Percentiles rank a stretch among this genome's conserved stretches.
Conservation (phyloP, 2,888 invertebrate genomes). For the Hirtodrosophila histrioides region DNA sequence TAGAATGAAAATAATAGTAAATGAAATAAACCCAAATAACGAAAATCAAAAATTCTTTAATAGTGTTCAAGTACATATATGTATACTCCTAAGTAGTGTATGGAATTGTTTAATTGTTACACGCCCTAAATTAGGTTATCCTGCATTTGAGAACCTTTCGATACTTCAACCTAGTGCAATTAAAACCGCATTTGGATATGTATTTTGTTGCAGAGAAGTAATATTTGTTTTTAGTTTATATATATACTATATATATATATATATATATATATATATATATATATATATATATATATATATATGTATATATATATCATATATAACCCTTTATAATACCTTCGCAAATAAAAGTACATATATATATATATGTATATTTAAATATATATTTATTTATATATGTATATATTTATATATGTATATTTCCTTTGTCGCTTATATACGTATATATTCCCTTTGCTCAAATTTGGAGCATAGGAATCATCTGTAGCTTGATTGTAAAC, state of each 20-base stretch:
- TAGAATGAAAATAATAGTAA: conserved; percentile 17
- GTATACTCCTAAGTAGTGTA: conserved; percentile 71
- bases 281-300: no score
- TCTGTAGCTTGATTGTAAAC: conserved; percentile 62
- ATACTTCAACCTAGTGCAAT: conserved; percentile 66
- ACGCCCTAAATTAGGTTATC: conserved; percentile 61
- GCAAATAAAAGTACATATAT: conserved; percentile 36
- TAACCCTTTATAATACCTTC: conserved; percentile 27
- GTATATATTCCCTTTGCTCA: conserved; percentile 47
- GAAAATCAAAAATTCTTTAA: conserved; percentile 19
- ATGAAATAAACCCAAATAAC: conserved; percentile 24
- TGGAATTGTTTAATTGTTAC: conserved; percentile 74
- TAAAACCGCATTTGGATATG: conserved; percentile 66
- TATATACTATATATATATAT: conserved; percentile 41
- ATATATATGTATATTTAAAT: no score
- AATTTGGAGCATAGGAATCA: conserved; percentile 49
- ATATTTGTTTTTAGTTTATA: conserved; percentile 59
- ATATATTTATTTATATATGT: no score
- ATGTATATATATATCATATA: conserved; percentile 28
- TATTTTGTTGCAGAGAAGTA: conserved; percentile 70
- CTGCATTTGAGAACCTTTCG: conserved; percentile 58
- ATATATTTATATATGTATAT: conserved; percentile 39
- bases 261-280: conserved; percentile 25
- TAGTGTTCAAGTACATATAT: conserved; percentile 57
- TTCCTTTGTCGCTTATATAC: conserved; percentile 41